Conservation (phyloP, 2,113 vertebrate genomes). For the Haemorhous mexicanus region DNA sequence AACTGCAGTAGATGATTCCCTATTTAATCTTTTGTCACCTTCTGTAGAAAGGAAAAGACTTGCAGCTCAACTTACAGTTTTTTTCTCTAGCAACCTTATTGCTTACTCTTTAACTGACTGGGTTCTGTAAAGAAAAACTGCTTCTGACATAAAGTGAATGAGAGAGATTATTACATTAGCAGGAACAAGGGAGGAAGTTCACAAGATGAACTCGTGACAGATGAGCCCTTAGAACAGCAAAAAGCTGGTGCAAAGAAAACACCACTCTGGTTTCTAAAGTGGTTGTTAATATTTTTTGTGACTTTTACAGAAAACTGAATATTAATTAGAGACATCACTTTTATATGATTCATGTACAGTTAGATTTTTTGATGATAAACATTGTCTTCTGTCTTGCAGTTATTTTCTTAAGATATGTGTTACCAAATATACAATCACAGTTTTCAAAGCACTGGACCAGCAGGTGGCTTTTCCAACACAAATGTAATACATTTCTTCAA, state of each 20-base stretch:
- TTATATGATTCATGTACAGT: neutral
- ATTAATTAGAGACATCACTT: neutral
- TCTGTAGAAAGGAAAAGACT: neutral
- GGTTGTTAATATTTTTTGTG: neutral
- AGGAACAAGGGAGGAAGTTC: neutral
- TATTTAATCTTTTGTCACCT: neutral
- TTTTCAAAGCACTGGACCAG: neutral
- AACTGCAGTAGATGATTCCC: neutral
- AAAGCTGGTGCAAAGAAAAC: neutral
- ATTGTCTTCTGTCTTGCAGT: neutral
- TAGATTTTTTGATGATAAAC: neutral
- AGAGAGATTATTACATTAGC: neutral
- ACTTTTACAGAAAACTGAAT: neutral
- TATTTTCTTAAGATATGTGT: neutral
- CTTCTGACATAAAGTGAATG: neutral
- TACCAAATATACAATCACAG: neutral
- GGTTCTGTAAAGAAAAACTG: neutral
- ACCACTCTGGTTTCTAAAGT: neutral
- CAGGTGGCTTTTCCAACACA: neutral
- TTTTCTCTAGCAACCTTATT: neutral
- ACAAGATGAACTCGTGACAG: neutral
- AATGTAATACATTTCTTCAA: neutral
- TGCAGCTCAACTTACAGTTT: fast-evolving
- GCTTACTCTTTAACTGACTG: neutral
- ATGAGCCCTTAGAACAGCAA: neutral